These are phyloP conservation scores for Callinectes sapidus DNA, from an alignment of 2,888 invertebrate species.

Conservation along the genomic window DNA sequence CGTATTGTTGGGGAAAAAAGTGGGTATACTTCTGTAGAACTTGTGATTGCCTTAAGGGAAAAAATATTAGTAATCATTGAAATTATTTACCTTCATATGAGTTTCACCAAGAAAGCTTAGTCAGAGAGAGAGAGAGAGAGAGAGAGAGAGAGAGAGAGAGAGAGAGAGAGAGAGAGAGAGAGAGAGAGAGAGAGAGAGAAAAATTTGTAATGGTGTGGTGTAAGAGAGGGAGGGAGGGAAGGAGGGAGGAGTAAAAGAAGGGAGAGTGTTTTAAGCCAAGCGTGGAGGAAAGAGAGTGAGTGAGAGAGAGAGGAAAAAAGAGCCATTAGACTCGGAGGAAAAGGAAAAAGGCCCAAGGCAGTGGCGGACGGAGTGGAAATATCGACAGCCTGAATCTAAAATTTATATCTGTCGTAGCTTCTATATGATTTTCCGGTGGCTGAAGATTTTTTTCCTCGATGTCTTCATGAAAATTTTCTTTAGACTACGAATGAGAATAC, in stretches of 20 bases:
- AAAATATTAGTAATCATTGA: no score
- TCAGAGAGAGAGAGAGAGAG: conserved; percentile 31
- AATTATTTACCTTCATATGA: neutral
- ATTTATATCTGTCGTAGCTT: neutral
- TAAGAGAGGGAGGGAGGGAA: neutral
- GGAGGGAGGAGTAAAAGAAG: neutral
- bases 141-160: neutral
- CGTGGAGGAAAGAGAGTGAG: conserved; percentile 39
- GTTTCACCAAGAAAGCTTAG: neutral
- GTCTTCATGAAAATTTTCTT: neutral
- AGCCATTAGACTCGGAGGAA: conserved; percentile 29
- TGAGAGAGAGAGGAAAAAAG: conserved; percentile 41
- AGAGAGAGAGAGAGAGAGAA: conserved; percentile 11
- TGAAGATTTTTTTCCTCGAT: neutral
- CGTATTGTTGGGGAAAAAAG: neutral
- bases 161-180: conserved; percentile 35
- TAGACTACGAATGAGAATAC: neutral
- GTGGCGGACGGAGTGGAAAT: conserved; percentile 39
- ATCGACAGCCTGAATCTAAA: conserved; percentile 22
- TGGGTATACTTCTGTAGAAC: neutral
- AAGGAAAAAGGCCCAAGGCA: conserved; percentile 44
- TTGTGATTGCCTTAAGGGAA: no score
- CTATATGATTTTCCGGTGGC: neutral
- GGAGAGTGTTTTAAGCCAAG: conserved; percentile 36
- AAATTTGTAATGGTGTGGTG: neutral